phyloP scores from a whole-genome alignment of 1,140 invertebrate species.

The Pseudomyrmex pallidus region DNA sequence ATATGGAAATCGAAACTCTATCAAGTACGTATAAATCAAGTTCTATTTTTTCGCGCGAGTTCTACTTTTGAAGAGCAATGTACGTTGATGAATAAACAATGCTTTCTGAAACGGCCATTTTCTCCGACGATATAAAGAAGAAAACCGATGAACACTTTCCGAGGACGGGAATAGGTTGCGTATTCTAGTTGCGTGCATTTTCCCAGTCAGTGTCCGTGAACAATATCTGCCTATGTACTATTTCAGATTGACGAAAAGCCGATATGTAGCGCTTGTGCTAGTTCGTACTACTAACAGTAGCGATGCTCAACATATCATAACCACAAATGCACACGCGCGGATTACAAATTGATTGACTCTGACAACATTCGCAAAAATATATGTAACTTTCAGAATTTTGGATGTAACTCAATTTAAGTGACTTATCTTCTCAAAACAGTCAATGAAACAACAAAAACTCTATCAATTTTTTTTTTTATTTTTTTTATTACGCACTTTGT shows the following conservation, averaged over 20 bases:
- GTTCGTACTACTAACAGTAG: conserved; percentile 21
- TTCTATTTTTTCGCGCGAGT: conserved; percentile 13
- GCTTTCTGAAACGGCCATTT: conserved; percentile 50
- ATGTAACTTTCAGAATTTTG: not conserved
- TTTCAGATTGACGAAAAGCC: conserved; percentile 44
- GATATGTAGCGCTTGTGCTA: conserved; percentile 20
- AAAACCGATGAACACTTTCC: conserved; percentile 40
- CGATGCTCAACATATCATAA: not conserved
- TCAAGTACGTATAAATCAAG: not conserved
- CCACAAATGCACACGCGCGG: too few relatives aligned
- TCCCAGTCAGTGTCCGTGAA: conserved; percentile 9
- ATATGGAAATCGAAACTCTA: conserved; percentile 20
- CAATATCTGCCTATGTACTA: conserved; percentile 22
- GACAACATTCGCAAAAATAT: not conserved
- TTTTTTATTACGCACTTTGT: not conserved
- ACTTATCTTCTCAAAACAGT: too few relatives aligned
- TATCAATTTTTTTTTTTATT: not conserved
- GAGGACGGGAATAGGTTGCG: conserved; percentile 32
- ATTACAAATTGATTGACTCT: not conserved
- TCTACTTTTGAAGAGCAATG: conserved; percentile 12
- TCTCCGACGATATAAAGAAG: conserved; percentile 40
- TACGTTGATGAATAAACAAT: conserved; percentile 24
- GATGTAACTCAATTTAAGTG: too few relatives aligned
- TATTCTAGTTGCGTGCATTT: conserved; percentile 24
- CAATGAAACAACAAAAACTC: not conserved